Base-by-base conservation (phyloP, 2,797 vertebrate genomes). In the Spheniscus humboldti region DNA sequence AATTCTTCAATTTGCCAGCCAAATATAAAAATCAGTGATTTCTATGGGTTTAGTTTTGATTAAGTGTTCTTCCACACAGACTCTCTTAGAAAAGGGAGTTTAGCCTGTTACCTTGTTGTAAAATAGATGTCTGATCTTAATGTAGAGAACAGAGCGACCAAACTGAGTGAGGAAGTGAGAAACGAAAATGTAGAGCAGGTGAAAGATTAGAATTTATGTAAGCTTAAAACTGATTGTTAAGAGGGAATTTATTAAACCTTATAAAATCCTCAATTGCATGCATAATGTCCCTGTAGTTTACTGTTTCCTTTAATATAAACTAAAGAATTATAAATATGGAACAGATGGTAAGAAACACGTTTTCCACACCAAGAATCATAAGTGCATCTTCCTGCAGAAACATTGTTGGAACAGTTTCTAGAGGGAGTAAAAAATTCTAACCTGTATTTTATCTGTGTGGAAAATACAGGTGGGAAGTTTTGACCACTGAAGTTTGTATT, bases 221-320 rank as follows among this genome's bases (percentile, higher is more conserved):
- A 50, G 35, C 35, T 83, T 94, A 91, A 92, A 90, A 72, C 57
- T 72, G 89, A 91, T 93, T 79, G 76, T 96, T 97, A 96, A 8
- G 47, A 94, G 62, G 47, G 68, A 96, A 97, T 98, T 97, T 98
- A 97, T 84, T 92, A 90, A 94, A 87, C 59, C 85, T 91, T 96
- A 92, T 97, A 97, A 97, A 97, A 95, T 79, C 92, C 84, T 96
- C 89, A 95, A 94, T 63, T 95, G 88, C 86, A 95, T 85, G 69
- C 71, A 97, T 96, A 96, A 97, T 96, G 77, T 90, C 91, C 89
- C 87, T 96, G 90, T 96, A 93, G 81, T 95, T 97, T 97, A 96
- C 82, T 62, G 66, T 95, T 97, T 98, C 69, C 92, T 94, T 88
- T 97, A 94, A 95, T 96, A 94, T 94, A 96, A 97, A 94, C 66